These are phyloP conservation scores for Lucinisca nassula DNA, from an alignment of 2,888 invertebrate genomes.

Conservation along the genomic window DNA sequence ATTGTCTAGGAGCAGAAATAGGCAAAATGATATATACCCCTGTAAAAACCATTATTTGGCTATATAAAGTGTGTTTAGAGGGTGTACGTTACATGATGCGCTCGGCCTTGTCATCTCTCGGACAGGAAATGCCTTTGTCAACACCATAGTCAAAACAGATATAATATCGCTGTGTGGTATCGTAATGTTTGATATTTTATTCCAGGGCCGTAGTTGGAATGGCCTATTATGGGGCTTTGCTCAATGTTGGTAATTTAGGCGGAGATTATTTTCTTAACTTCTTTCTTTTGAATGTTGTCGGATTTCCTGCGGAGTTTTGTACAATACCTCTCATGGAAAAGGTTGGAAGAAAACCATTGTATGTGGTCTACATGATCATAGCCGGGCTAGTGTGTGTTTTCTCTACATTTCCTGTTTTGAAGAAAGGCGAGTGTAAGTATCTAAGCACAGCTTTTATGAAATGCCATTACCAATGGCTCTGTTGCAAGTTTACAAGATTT, in stretches of 20 bases:
- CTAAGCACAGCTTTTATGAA: no score
- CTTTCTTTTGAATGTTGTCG: constrained; percentile 76
- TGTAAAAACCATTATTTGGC: no score
- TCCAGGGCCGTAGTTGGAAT: constrained; percentile 74
- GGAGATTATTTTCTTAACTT: constrained; percentile 80
- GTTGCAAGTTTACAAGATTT: no score
- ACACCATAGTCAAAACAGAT: no score
- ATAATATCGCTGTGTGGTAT: no score
- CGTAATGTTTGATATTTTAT: neutral
- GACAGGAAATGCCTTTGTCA: no score
- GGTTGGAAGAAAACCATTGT: constrained; percentile 70
- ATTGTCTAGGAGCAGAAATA: no score
- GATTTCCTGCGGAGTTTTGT: constrained; percentile 75
- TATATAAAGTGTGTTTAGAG: no score
- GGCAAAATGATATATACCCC: no score
- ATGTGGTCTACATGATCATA: constrained; percentile 67
- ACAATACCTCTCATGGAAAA: constrained; percentile 74
- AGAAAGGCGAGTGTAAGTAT: constrained; percentile 57
- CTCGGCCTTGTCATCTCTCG: no score
- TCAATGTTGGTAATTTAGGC: constrained; percentile 76
- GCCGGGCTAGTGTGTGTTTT: constrained; percentile 88
- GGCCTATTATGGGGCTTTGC: constrained; percentile 78
- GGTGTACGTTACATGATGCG: no score
- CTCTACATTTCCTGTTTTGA: constrained; percentile 61
- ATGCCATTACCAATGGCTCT: no score